Base-by-base conservation (phyloP, 2,113 vertebrate species). In the Oncorhynchus tshawytscha region DNA sequence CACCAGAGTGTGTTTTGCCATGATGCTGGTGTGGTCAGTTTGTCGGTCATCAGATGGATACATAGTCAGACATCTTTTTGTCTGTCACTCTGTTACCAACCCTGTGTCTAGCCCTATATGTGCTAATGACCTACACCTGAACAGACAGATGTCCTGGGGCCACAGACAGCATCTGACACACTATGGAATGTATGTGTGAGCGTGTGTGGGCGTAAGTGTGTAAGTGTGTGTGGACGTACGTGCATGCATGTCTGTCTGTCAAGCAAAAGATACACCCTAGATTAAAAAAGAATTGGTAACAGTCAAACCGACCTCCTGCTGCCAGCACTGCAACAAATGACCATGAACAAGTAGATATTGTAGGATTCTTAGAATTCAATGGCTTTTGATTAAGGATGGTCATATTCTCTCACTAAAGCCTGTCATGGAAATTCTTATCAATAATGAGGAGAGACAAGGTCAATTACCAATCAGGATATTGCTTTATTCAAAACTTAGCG, bases 11-110 rank as follows among this genome's bases (percentile, higher is more conserved):
- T 68, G 3, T 54, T 54, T 54, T 69, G 81, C 81, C 79, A 78
- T 67, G 25, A 71, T 6, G n/a, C 16, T 67, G 66, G 29, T 67
- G 27, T 39, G n/a, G 12, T 54, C 51, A 54, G 49, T 16, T 2
- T 54, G 49, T 54, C 15, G 31, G 45, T 16, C 75, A 84, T 72
- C 86, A 90, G 86, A 87, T 83, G 84, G 84, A 84, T 80, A 76
- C 7, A 71, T 74, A 78, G 68, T 51, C 72, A 85, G 78, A 73
- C 75, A 75, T 74, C 34, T 24, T 57, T 27, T 20, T 29, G 73
- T 87, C 51, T 15, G 84, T 85, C 64, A 59, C 51, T 6, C 65
- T n/a, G 67, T 77, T 85, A 78, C 79, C 74, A 76, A 79, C 72
- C 25, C n/a, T 39, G 66, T 27, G 59, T 81, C 73, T 54, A 18